Conservation (phyloP, 2,113 vertebrate genomes). For the Pseudonaja textilis region DNA sequence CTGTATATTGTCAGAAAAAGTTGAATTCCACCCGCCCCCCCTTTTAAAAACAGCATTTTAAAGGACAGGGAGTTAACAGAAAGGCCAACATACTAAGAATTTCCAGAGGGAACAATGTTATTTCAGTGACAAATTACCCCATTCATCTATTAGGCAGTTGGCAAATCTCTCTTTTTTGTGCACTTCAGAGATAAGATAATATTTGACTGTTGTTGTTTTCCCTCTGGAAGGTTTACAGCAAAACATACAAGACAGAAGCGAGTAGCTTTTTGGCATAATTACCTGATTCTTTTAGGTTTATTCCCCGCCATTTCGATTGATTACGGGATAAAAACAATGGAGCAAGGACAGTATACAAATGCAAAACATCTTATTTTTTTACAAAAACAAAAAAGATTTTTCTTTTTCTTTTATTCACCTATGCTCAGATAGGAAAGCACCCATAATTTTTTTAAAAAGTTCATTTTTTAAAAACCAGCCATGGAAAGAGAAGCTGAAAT, state of each 20-base stretch:
- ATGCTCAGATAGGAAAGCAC: slow-evolving; percentile 20
- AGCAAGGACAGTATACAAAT: slow-evolving; percentile 1
- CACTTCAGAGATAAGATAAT: slow-evolving; percentile 44
- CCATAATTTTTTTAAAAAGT: slow-evolving; percentile 5
- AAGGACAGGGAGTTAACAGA: not conserved
- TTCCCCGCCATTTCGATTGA: not conserved
- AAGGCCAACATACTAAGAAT: slow-evolving; percentile 22
- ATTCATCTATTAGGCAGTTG: slow-evolving; percentile 34
- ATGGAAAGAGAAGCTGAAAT: not conserved
- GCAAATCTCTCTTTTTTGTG: slow-evolving; percentile 38
- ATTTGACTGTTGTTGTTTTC: slow-evolving; percentile 31
- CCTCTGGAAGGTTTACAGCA: not conserved
- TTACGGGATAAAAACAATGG: slow-evolving; percentile 22
- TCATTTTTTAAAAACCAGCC: slow-evolving; percentile 23
- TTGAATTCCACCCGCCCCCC: not conserved
- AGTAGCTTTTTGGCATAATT: slow-evolving; percentile 24
- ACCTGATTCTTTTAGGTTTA: slow-evolving; percentile 1
- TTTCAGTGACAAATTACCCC: slow-evolving; percentile 42
- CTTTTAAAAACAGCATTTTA: not conserved
- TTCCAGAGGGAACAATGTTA: slow-evolving; percentile 42
- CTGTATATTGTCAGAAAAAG: not conserved
- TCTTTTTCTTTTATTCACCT: not conserved
- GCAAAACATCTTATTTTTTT: slow-evolving; percentile 16
- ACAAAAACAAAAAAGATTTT: slow-evolving; percentile 13
- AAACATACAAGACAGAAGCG: slow-evolving; percentile 21